Evolutionary conservation across 1,140 invertebrate species (phyloP).

Genomic region (Solenopsis fugax): DNA sequence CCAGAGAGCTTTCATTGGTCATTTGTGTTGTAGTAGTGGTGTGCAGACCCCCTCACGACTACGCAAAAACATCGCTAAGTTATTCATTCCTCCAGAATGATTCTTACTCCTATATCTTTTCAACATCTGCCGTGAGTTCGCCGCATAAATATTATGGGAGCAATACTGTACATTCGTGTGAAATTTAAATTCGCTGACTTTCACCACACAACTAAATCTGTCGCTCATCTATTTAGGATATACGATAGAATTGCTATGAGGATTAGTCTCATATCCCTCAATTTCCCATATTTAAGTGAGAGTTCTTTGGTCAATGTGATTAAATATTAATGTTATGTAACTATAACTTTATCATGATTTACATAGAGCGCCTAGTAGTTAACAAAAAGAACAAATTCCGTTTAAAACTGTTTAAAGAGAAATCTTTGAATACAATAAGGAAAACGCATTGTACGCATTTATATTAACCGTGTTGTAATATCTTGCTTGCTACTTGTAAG

Average conservation of each 20-base stretch:
- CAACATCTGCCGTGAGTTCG: conserved; percentile 65
- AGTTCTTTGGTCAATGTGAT: not conserved
- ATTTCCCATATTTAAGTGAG: conserved; percentile 5
- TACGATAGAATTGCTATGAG: not conserved
- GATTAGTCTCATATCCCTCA: not conserved
- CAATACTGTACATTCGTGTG: conserved; percentile 9
- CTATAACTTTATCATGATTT: conserved; percentile 24
- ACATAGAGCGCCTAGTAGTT: not conserved
- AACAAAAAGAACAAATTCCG: conserved; percentile 4
- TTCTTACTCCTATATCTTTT: conserved; percentile 71
- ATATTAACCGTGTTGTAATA: conserved; percentile 3
- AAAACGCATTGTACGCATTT: not conserved
- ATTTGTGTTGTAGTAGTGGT: conserved; percentile 85
- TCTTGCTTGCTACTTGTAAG: conserved; percentile 33
- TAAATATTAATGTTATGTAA: not conserved
- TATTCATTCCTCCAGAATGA: conserved; percentile 83
- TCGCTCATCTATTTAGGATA: not conserved
- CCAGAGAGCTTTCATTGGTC: conserved; percentile 84
- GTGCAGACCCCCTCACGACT: conserved; percentile 84
- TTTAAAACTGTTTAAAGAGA: not conserved
- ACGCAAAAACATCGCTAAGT: conserved; percentile 84
- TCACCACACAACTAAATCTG: conserved; percentile 12
- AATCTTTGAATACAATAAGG: not conserved
- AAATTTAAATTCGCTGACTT: conserved; percentile 32
- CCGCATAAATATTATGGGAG: conserved; percentile 41